A percentile compares a stretch with the other conserved stretches of the same genome.
These are phyloP conservation scores for Aethina tumida DNA, from an alignment of 1,140 invertebrate species.

Conservation along the genomic window DNA sequence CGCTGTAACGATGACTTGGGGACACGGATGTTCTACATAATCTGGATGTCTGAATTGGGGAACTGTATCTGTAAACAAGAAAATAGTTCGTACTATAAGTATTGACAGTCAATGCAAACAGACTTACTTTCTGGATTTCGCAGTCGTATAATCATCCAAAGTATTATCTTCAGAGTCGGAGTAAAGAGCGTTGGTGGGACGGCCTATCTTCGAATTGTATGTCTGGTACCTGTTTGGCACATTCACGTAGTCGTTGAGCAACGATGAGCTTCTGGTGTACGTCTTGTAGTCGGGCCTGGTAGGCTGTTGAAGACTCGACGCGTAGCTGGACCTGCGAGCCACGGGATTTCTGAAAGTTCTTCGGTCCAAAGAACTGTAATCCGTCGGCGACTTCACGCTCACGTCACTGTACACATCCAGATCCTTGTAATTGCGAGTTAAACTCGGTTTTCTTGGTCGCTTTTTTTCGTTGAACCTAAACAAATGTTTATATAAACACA, in stretches of 20 bases:
- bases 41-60: slow-evolving; percentile 20
- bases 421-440: slow-evolving; percentile 27
- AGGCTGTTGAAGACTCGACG: slow-evolving; percentile 15
- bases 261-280: slow-evolving; percentile 28
- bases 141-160: slow-evolving; percentile 25
- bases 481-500: no score
- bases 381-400: slow-evolving; percentile 15
- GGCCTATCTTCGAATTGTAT: slow-evolving; percentile 28
- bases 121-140: slow-evolving; percentile 21
- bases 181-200: slow-evolving; percentile 18
- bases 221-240: slow-evolving; percentile 25
- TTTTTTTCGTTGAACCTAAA: slow-evolving; percentile 78
- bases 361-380: slow-evolving; percentile 29
- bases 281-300: slow-evolving; percentile 23
- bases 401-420: slow-evolving; percentile 31
- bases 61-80: slow-evolving; percentile 25
- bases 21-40: slow-evolving; percentile 24
- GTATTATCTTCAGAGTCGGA: slow-evolving; percentile 26
- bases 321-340: slow-evolving; percentile 16
- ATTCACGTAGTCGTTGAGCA: slow-evolving; percentile 32
- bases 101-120: not conserved
- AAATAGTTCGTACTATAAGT: slow-evolving; percentile 3
- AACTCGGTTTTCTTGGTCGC: slow-evolving; percentile 37
- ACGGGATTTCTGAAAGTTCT: slow-evolving; percentile 13
- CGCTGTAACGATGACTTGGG: slow-evolving; percentile 19